Evolutionary conservation across 1,140 invertebrate genomes (phyloP).

Genomic region (Colletes latitarsis): DNA sequence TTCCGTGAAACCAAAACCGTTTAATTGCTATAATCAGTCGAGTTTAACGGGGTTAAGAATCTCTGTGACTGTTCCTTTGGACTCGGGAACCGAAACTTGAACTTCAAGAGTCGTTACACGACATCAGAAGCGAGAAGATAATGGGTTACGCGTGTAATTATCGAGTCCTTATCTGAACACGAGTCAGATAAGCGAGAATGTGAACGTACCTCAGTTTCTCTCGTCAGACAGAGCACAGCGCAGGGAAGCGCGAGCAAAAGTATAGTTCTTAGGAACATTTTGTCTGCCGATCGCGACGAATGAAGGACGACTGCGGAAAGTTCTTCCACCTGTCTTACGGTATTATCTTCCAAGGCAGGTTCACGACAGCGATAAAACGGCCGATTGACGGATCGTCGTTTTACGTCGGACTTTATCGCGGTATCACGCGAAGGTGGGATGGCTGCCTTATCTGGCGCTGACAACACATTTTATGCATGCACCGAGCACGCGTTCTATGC

Average conservation of each 20-base stretch:
- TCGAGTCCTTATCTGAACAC: too few species aligned
- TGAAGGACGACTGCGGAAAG: conserved; percentile 2
- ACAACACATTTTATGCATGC: neutral
- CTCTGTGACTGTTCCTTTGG: too few species aligned
- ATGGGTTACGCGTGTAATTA: too few species aligned
- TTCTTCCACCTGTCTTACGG: conserved; percentile 15
- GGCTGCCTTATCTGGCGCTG: conserved; percentile 45
- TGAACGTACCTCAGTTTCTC: conserved; percentile 12
- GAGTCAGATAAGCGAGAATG: neutral
- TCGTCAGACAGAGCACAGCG: neutral
- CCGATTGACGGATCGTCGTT: conserved; percentile 44
- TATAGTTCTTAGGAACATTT: conserved; percentile 44
- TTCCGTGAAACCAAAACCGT: too few species aligned
- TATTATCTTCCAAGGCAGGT: conserved; percentile 26
- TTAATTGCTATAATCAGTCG: too few species aligned
- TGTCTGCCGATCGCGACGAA: conserved; percentile 6
- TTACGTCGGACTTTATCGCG: conserved; percentile 37
- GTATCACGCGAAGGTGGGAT: neutral
- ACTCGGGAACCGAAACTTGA: too few species aligned
- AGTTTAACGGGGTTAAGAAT: too few species aligned
- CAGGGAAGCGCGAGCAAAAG: conserved; percentile 15
- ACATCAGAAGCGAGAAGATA: too few species aligned
- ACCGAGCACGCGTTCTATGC: neutral
- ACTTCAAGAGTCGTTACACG: too few species aligned
- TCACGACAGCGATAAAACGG: conserved; percentile 41